Evolutionary conservation across 2,797 vertebrate genomes (phyloP).

Genomic region (Momotus momota): DNA sequence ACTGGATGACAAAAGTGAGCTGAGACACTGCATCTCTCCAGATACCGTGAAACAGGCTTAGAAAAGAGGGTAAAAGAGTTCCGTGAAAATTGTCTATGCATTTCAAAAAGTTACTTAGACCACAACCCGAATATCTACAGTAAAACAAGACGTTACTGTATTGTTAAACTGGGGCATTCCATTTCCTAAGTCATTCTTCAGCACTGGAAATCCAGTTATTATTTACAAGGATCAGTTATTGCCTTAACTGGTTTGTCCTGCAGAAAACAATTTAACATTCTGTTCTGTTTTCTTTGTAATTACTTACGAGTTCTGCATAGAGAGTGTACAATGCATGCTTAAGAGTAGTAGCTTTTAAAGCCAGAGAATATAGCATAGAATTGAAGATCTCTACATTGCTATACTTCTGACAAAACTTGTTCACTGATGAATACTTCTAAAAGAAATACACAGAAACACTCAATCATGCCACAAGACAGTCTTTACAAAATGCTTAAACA

Average conservation of each 20-base stretch:
- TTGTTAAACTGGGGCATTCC: background rate
- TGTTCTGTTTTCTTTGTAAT: background rate
- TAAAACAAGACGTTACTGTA: background rate
- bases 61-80: background rate
- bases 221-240: background rate
- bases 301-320: background rate
- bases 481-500: background rate
- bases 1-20: background rate
- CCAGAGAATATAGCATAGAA: background rate
- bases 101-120: background rate
- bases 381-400: conserved; percentile 52
- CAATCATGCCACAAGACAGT: background rate
- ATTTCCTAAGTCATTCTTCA: background rate
- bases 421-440: conserved; percentile 43
- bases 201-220: background rate
- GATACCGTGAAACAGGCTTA: background rate
- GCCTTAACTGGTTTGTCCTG: background rate
- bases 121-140: background rate
- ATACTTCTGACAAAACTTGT: conserved; percentile 67
- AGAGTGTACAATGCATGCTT: background rate
- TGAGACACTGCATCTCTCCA: background rate
- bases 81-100: background rate
- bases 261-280: background rate
- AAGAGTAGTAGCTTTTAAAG: background rate
- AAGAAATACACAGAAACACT: background rate